phyloP scores from a whole-genome alignment of 2,888 invertebrate genomes.

The Cosmopolites sordidus region DNA sequence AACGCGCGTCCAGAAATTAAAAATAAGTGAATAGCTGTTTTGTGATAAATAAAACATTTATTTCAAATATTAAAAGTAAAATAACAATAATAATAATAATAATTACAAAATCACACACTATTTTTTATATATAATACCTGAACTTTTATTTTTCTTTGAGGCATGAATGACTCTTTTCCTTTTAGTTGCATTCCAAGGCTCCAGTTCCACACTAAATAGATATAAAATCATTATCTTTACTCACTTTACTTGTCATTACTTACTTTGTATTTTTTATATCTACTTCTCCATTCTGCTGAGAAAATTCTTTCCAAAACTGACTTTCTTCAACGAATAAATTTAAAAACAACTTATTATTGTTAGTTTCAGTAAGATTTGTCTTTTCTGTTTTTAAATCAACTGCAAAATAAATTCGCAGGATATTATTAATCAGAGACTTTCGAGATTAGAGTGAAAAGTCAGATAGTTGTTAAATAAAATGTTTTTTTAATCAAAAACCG shows the following conservation, averaged over 20 bases:
- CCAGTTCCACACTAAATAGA: background rate
- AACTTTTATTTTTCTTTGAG: background rate
- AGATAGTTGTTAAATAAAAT: too few species aligned
- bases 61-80: too few species aligned
- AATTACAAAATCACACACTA: too few species aligned
- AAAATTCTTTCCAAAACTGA: slow-evolving; percentile 33
- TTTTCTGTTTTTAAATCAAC: slow-evolving; percentile 41
- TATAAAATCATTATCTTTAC: background rate
- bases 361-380: slow-evolving; percentile 23
- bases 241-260: background rate
- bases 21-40: too few species aligned
- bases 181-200: background rate
- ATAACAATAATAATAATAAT: too few species aligned
- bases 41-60: too few species aligned
- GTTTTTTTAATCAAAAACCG: too few species aligned
- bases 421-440: too few species aligned
- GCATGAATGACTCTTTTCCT: background rate
- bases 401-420: slow-evolving; percentile 28
- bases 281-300: background rate
- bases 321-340: slow-evolving; percentile 32
- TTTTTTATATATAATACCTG: too few species aligned
- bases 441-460: too few species aligned
- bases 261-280: background rate
- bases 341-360: slow-evolving; percentile 28
- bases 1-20: too few species aligned